Conservation (phyloP, 1,140 invertebrate species). For the Philaenus spumarius region DNA sequence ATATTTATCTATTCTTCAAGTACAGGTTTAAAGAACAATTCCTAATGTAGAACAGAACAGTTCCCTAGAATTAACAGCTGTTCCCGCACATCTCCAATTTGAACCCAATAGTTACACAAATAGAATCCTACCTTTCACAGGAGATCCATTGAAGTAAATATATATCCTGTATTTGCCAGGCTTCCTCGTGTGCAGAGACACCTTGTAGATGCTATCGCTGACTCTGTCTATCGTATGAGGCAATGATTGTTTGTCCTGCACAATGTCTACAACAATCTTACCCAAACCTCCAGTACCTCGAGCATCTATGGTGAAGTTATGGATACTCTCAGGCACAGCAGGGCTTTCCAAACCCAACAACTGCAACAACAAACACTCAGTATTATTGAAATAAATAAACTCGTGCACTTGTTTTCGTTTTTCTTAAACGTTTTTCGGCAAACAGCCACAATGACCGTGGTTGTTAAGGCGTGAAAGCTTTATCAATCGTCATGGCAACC, state of each 20-base stretch:
- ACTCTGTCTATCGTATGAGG: slow-evolving; percentile 79
- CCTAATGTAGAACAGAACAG: too few relatives aligned
- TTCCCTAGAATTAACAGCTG: too few relatives aligned
- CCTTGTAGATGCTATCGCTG: slow-evolving; percentile 71
- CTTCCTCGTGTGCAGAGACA: slow-evolving; percentile 82
- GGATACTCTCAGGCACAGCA: slow-evolving; percentile 55
- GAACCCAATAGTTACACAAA: neutral
- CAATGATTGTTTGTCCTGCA: slow-evolving; percentile 73
- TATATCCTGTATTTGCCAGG: slow-evolving; percentile 90
- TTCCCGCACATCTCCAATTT: too few relatives aligned
- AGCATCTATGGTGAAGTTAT: slow-evolving; percentile 77
- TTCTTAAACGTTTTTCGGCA: too few relatives aligned
- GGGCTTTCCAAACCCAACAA: slow-evolving; percentile 54
- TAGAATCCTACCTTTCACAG: slow-evolving; percentile 73
- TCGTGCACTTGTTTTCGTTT: too few relatives aligned
- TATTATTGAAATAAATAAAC: too few relatives aligned
- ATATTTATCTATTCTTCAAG: neutral
- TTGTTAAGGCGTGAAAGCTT: too few relatives aligned
- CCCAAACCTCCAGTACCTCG: slow-evolving; percentile 79
- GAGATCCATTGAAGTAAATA: slow-evolving; percentile 91
- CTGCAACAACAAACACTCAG: slow-evolving; percentile 33
- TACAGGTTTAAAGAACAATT: too few relatives aligned
- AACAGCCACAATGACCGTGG: too few relatives aligned
- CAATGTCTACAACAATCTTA: slow-evolving; percentile 82
- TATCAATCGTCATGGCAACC: too few relatives aligned